These are phyloP conservation scores for Arrhopalites spinosus DNA, from an alignment of 2,888 invertebrate genomes.

Conservation along the genomic window DNA sequence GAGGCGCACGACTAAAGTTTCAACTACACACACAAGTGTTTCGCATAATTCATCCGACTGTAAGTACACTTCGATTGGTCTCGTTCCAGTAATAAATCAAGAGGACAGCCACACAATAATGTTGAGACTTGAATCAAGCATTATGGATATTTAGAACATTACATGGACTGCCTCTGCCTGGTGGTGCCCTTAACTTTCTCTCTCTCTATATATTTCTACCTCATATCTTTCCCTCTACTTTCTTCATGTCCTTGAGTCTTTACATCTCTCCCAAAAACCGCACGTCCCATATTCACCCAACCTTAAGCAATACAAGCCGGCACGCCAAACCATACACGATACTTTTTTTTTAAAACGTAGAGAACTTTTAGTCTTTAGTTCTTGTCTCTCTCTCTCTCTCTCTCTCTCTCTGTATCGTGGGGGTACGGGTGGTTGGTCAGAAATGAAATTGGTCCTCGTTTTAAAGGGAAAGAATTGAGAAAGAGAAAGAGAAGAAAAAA, in stretches of 20 bases:
- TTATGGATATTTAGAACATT: conserved; percentile 24
- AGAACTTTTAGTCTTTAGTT: too few relatives aligned
- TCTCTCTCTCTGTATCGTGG: not conserved
- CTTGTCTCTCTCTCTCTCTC: not conserved
- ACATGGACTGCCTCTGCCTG: conserved; percentile 15
- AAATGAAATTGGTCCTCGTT: conserved; percentile 6
- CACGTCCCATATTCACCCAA: too few relatives aligned
- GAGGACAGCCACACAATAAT: conserved; percentile 23
- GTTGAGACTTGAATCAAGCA: not conserved
- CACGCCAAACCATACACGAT: too few relatives aligned
- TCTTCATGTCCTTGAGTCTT: not conserved
- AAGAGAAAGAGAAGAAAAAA: not conserved
- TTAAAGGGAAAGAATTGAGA: not conserved
- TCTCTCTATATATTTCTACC: not conserved
- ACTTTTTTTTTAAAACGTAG: too few relatives aligned
- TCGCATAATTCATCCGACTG: conserved; percentile 26
- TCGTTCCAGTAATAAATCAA: conserved; percentile 28
- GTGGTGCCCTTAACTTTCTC: conserved; percentile 1
- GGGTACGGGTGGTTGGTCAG: not conserved
- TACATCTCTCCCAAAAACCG: not conserved
- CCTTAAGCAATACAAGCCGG: too few relatives aligned
- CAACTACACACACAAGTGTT: conserved; percentile 11
- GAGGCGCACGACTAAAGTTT: conserved; percentile 2
- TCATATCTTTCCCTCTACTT: not conserved
- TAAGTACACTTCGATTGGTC: conserved; percentile 27